Evolutionary conservation across 2,113 vertebrate genomes (phyloP).

Genomic region (Gnathonemus echidnorhynchus): DNA sequence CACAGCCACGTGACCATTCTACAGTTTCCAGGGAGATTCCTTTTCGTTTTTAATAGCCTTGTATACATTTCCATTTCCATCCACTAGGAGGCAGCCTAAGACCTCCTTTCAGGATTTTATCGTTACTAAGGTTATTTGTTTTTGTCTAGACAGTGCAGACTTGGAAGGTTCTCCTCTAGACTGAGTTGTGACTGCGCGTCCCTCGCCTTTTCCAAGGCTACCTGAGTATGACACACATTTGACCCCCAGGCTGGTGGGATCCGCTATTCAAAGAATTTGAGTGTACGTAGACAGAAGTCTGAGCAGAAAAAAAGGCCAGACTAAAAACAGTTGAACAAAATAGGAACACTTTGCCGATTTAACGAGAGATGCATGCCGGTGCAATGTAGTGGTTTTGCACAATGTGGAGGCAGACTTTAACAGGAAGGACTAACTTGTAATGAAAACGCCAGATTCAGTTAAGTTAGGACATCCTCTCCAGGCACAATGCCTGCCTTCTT

Average conservation of each 20-base stretch:
- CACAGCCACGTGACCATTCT: not conserved
- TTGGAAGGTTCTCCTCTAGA: not conserved
- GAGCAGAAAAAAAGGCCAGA: not conserved
- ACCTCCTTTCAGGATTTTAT: not conserved
- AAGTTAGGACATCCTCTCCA: not conserved
- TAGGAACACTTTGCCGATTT: not conserved
- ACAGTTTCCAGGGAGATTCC: conserved; percentile 6
- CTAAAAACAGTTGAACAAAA: not conserved
- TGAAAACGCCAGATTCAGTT: not conserved
- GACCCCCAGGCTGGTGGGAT: not conserved
- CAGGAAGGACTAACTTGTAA: not conserved
- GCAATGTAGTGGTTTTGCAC: not conserved
- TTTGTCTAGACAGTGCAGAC: conserved; percentile 23
- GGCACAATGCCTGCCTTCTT: not conserved
- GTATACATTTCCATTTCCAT: not conserved
- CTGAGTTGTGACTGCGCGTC: not conserved
- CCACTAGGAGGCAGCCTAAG: conserved; percentile 15
- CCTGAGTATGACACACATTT: not conserved
- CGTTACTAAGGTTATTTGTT: conserved; percentile 8
- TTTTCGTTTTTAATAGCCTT: not conserved
- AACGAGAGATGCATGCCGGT: not conserved
- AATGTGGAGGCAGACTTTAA: not conserved
- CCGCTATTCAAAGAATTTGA: not conserved
- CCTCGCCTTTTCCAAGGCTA: not conserved
- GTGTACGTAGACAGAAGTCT: too few species aligned